Base-by-base conservation (phyloP, 2,888 invertebrate genomes). In the Drosophila nr. fundita region DNA sequence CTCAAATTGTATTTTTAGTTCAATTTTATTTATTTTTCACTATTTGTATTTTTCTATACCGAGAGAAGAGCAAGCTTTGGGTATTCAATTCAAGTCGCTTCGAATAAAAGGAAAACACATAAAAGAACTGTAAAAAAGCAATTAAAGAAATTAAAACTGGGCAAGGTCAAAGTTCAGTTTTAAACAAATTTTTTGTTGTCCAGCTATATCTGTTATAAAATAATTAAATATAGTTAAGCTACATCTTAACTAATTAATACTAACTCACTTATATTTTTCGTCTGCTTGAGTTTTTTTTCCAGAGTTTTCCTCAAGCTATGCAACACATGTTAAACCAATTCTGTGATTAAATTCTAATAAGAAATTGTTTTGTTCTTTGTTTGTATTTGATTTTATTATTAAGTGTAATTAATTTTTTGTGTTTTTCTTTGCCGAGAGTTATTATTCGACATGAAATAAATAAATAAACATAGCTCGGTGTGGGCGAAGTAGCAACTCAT, bases 51-150 rank as follows among this genome's bases (percentile, higher is more conserved):
- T 32, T 32, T 10, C 30, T 10, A 32, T 32, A 10, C 0, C 10
- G 30, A 32, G 0, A 18, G 6, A 5, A 18, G 13, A 36, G 15
- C 5, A 36, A 36, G 5, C 15, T 27, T 27, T 48, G 15, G 1
- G 6, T 11, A 61, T 69, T 52, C 27, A 29, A 65, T 70, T 70
- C 27, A 49, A 49, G 58, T 32, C 21, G 6, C 13, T 50, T 29
- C n/a, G 8, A 64, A 36, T 36, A 36, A 36, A 5, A 42, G 1
- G 42, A 42, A 42, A 42, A 21, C 3, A 13, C 21, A 42, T 21
- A 13, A 13, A 38, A 40, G 4, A 40, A n/a, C 40, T 10, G 4
- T 10, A n/a, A n/a, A n/a, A 30, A 40, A 21, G 13, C 6, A 6
- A 4, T 21, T 21, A 15, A 45, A 1, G 21, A 45, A 45, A 45